Evolutionary conservation across 2,113 vertebrate genomes (phyloP).

Genomic region (Notothenia coriiceps): DNA sequence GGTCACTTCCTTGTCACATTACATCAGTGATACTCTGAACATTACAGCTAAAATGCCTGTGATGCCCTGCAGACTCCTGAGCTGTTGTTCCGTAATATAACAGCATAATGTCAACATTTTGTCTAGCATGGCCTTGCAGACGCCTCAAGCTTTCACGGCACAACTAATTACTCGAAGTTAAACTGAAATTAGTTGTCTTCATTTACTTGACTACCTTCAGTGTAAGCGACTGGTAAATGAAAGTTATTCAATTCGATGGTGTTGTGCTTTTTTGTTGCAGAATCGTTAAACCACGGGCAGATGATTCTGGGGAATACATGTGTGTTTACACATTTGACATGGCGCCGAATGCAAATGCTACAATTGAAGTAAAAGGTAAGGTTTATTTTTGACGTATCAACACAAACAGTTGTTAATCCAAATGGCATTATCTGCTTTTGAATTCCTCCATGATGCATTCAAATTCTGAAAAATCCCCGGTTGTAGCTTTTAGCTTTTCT

Average conservation of each 20-base stretch:
- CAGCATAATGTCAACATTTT: conserved; percentile 50
- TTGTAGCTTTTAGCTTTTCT: conserved; percentile 9
- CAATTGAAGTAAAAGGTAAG: conserved; percentile 98
- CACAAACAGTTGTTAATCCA: not conserved
- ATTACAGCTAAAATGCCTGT: conserved; percentile 72
- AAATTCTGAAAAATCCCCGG: not conserved
- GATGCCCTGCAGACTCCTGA: conserved; percentile 55
- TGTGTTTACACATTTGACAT: conserved; percentile 93
- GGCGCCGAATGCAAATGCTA: conserved; percentile 93
- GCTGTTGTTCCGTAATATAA: conserved; percentile 54
- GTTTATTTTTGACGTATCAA: not conserved
- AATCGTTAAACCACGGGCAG: conserved; percentile 91
- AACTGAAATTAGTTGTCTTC: conserved; percentile 37
- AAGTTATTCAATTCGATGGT: conserved; percentile 11
- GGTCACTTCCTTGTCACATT: conserved; percentile 81
- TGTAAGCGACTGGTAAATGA: conserved; percentile 15
- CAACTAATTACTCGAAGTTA: conserved; percentile 51
- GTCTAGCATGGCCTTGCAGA: conserved; percentile 16
- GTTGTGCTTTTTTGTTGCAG: conserved; percentile 82
- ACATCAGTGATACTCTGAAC: conserved; percentile 66
- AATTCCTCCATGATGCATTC: not conserved
- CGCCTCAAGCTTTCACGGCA: conserved; percentile 34
- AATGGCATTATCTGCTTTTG: not conserved
- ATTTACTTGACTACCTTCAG: conserved; percentile 21
- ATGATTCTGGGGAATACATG: conserved; percentile 96